phyloP scores from a whole-genome alignment of 2,113 vertebrate species.

The Oryctolagus cuniculus region DNA sequence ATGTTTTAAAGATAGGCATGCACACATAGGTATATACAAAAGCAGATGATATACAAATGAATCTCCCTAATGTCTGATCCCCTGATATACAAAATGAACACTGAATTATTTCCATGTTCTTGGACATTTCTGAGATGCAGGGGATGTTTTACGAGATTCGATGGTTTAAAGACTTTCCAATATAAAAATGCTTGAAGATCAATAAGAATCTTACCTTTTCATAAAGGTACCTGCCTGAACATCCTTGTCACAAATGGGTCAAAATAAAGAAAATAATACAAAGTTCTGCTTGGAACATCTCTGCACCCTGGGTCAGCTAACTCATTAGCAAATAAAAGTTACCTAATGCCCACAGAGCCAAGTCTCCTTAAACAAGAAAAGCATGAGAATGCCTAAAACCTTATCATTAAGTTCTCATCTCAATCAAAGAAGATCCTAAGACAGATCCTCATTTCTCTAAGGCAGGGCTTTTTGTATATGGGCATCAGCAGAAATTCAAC shows the following conservation, averaged over 20 bases:
- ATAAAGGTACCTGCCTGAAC: neutral
- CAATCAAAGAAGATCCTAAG: neutral
- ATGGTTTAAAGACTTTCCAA: neutral
- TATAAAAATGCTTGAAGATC: neutral
- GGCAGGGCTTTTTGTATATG: neutral
- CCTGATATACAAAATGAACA: neutral
- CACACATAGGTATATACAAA: neutral
- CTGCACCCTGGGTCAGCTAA: fast-evolving
- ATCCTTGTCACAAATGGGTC: neutral
- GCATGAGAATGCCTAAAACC: neutral
- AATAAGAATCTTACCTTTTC: neutral
- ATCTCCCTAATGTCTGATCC: neutral
- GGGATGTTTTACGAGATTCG: neutral
- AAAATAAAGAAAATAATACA: neutral
- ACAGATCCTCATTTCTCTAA: neutral
- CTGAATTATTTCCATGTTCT: neutral
- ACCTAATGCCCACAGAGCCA: neutral
- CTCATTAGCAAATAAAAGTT: neutral
- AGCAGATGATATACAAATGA: neutral
- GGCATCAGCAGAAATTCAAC: neutral
- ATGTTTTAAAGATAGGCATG: neutral
- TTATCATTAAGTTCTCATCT: neutral
- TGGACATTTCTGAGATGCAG: neutral
- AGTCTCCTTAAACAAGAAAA: neutral
- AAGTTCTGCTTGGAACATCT: neutral